These are phyloP conservation scores for Catharus bicknelli DNA, from an alignment of 2,113 vertebrate genomes.

Conservation along the genomic window DNA sequence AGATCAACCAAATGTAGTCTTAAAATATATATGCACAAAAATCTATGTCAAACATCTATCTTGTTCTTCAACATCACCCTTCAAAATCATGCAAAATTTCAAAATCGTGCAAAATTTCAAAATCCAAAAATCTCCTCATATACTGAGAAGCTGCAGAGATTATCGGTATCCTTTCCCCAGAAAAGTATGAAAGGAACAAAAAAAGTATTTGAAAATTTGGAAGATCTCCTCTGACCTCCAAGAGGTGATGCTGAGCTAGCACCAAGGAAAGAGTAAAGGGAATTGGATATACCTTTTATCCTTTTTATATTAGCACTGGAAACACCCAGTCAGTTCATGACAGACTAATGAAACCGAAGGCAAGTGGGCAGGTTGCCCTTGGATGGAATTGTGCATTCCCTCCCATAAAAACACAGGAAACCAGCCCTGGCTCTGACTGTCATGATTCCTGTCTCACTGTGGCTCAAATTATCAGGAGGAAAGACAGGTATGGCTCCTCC, in stretches of 20 bases:
- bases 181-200: not conserved
- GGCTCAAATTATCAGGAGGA: not conserved
- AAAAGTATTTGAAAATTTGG: not conserved
- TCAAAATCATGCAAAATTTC: not conserved
- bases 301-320: not conserved
- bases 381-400: fast-evolving
- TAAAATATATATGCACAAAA: not conserved
- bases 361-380: not conserved
- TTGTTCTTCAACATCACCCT: not conserved
- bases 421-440: not conserved
- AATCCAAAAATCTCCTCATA: not conserved
- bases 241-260: not conserved
- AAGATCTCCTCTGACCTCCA: not conserved
- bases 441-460: fast-evolving
- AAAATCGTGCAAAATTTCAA: not conserved
- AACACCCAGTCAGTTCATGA: not conserved
- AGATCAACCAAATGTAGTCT: not conserved
- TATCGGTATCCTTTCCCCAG: not conserved
- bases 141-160: not conserved
- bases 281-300: not conserved
- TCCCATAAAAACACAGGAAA: not conserved
- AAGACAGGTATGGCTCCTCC: fast-evolving
- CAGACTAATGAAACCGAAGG: not conserved
- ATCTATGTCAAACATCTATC: not conserved
- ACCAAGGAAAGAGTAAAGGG: not conserved